phyloP scores from a whole-genome alignment of 2,888 invertebrate species.

The Pharmacophagus antenor region DNA sequence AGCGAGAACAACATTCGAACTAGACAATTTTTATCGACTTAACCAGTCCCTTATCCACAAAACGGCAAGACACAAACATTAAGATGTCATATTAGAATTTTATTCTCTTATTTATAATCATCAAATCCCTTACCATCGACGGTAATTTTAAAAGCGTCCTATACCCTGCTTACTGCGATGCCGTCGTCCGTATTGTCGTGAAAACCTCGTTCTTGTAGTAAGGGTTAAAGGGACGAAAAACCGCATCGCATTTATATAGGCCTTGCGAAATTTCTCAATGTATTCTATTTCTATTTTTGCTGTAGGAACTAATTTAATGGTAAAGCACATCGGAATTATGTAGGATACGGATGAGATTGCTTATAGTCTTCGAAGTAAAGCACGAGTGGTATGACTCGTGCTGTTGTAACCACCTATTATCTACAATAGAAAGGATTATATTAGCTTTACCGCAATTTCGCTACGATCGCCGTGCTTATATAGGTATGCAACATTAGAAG shows the following conservation, averaged over 20 bases:
- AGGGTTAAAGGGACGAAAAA: conserved; percentile 38
- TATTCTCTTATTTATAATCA: conserved; percentile 9
- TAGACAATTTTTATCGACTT: background rate
- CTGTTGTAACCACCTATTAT: conserved; percentile 28
- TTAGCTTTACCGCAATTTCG: conserved; percentile 32
- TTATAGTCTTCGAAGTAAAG: conserved; percentile 10
- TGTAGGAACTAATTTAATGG: conserved; percentile 50
- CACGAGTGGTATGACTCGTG: conserved; percentile 11
- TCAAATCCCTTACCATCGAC: conserved; percentile 18
- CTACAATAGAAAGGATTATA: conserved; percentile 29
- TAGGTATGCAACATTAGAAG: conserved; percentile 48
- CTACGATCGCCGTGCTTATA: conserved; percentile 40
- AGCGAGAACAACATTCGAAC: background rate
- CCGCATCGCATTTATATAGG: conserved; percentile 44
- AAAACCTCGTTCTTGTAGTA: conserved; percentile 38
- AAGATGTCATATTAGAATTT: conserved; percentile 10
- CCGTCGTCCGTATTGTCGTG: conserved; percentile 46
- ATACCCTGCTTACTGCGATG: conserved; percentile 31
- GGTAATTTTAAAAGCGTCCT: conserved; percentile 28
- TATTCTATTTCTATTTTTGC: conserved; percentile 35
- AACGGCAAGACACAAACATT: conserved; percentile 16
- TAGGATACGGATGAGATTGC: conserved; percentile 25
- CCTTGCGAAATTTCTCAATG: conserved; percentile 35
- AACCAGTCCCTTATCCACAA: conserved; percentile 2
- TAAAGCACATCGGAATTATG: conserved; percentile 36